Base-by-base conservation (phyloP, 2,797 vertebrate genomes). In the Pampus argenteus region DNA sequence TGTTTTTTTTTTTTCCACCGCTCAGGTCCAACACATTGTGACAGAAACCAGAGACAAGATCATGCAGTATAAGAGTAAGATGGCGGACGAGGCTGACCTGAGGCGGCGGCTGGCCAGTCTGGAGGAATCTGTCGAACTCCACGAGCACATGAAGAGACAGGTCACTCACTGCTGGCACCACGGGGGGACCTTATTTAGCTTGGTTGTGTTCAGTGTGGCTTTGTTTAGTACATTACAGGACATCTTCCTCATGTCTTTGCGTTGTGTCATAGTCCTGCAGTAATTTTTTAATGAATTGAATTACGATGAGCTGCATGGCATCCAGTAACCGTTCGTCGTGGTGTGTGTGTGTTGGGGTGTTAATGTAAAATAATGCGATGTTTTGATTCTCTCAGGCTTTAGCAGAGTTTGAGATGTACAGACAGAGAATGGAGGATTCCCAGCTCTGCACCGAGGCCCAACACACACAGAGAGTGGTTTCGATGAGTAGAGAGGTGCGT, bases 31-130 rank as follows among this genome's bases (percentile, higher is more conserved):
- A 40, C 97, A 99, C 92, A 97, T 99, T 40, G 94, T 99, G 86
- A 96, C 95, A 17, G 98, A 99, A 91, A 99, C 98, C 52, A 95
- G 96, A 78, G 98, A 99, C 87, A 99, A 98, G 86, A 96, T 99
- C 86, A 84, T 99, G 86, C 96, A 97, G 22, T 99, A 97, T 91
- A 98, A 98, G 90, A 96, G 91, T 71, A 98, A 96, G 92, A 95
- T 98, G 83, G 95, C 93, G 3, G 97, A 98, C 72, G 98, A 99
- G 86, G 93, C 92, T 11, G 98, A 99, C 87, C 95, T 99, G 71
- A 94, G 95, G 91, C 94, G 95, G 63, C 97, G 96, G 67, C 96
- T 99, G 76, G 91, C 90, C 95, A 98, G 82, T 95, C 95, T 99
- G 76, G 98, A 99, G 83, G 97, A 98, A 58, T 98, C 97, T 0